A percentile compares a stretch with the other conserved stretches of the same genome.
Conservation (phyloP, 2,888 invertebrate species). For the Arenicola marina region DNA sequence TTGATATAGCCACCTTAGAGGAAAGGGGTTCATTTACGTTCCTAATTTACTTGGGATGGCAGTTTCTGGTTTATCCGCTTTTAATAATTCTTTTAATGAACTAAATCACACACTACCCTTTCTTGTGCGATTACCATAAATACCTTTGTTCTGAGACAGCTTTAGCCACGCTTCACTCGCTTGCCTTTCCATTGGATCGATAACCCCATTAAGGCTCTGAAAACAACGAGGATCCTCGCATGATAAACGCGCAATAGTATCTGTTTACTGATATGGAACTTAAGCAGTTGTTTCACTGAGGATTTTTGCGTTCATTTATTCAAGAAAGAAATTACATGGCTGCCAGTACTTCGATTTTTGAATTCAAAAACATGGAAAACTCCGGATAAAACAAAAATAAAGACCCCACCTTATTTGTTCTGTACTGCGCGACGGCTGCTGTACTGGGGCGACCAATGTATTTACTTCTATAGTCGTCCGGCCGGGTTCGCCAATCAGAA, state of each 20-base stretch:
- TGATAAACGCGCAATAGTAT: neutral
- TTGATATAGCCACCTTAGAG: too few relatives aligned
- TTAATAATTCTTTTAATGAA: conserved; percentile 22
- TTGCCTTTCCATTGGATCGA: conserved; percentile 40
- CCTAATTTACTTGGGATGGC: neutral
- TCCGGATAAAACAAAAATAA: neutral
- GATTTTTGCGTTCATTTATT: neutral
- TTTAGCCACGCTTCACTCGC: conserved; percentile 50
- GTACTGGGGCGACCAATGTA: conserved; percentile 37
- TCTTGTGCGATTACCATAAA: too few relatives aligned
- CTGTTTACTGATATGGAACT: too few relatives aligned
- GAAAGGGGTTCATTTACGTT: too few relatives aligned
- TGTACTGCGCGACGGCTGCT: conserved; percentile 39
- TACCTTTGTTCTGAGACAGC: conserved; percentile 47
- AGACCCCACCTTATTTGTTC: neutral
- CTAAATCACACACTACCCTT: too few relatives aligned
- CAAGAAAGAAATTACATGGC: too few relatives aligned
- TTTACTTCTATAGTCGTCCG: conserved; percentile 35
- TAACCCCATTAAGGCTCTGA: neutral
- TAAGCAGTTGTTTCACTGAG: too few relatives aligned
- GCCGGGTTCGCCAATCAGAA: conserved; percentile 15
- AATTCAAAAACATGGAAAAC: too few relatives aligned
- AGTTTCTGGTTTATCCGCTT: neutral
- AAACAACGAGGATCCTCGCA: neutral
- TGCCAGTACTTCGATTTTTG: too few relatives aligned